Base-by-base conservation (phyloP, 2,113 vertebrate species). In the Cebidichthys violaceus region DNA sequence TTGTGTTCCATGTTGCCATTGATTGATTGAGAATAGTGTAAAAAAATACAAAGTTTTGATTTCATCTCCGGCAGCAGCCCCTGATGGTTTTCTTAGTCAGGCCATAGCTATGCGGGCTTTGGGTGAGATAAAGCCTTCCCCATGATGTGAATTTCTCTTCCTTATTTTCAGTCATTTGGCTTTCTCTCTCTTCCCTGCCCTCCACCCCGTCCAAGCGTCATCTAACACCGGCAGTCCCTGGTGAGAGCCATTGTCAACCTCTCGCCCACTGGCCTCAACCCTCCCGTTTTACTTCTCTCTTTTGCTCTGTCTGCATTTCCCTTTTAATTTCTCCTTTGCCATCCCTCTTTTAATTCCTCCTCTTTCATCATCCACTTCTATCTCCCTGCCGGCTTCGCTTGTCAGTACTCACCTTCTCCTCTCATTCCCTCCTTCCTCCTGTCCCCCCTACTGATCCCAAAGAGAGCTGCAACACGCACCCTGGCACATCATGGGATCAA, bases 351-450 rank as follows among this genome's bases (percentile, higher is more conserved):
- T 73, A 73, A 84, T 83, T 64, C 37, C 57, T 71, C 43, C 62
- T 43, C 75, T 87, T 81, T 83, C 75, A 86, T 84, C 73, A 71
- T 43, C 24, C n/a, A 50, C 55, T 72, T 70, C 57, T 24, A 33
- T 78, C 45, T 76, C 72, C 70, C 79, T 35, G 65, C 33, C 2
- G 57, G 71, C 37, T 71, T 55, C 14, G 2, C 77, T 73, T 85
- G 71, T 86, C 76, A 81, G 67, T 47, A 4, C 68, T 64, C 81
- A 69, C 22, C 27, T 62, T 37, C 31, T 43, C 31, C 20, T 65
- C 47, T 62, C 39, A n/a, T 27, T 70, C 57, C 29, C 8, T n/a
- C 22, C 27, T 59, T 6, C 54, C 24, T 70, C 33, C 50, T 11
- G 35, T n/a, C 65, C 15, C 24, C 29, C 50, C 60, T 41, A 39